These are phyloP conservation scores for Protobothrops mucrosquamatus DNA, from an alignment of 2,113 vertebrate species.

Conservation along the genomic window DNA sequence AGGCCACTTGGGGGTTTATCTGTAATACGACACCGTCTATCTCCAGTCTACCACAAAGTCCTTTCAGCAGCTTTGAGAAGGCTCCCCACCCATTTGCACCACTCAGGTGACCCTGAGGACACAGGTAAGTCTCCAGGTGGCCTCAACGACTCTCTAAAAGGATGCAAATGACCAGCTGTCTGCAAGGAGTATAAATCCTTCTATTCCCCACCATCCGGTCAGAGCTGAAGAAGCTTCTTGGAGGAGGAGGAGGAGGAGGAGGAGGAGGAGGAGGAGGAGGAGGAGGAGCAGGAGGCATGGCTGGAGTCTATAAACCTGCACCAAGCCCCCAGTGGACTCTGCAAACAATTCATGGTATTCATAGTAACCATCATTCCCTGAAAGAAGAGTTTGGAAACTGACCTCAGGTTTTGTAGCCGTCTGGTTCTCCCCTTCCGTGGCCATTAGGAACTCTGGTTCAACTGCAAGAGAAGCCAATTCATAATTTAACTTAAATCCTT, in stretches of 20 bases:
- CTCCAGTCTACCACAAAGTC: too few species aligned
- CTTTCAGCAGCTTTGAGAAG: too few species aligned
- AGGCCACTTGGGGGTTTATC: too few species aligned
- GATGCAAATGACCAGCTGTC: too few species aligned
- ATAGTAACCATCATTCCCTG: neutral
- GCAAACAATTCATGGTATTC: neutral
- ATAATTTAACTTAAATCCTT: neutral
- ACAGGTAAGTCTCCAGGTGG: too few species aligned
- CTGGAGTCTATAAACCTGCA: neutral
- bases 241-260: neutral
- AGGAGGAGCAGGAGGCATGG: neutral
- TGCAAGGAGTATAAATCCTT: too few species aligned
- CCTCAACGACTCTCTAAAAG: too few species aligned
- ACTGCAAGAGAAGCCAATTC: conserved; percentile 21
- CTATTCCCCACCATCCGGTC: too few species aligned
- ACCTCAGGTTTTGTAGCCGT: conserved; percentile 43
- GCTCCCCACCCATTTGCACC: too few species aligned
- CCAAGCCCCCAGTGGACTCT: neutral
- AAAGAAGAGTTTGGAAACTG: conserved; percentile 14
- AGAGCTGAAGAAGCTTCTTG: too few species aligned
- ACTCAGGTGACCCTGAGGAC: too few species aligned
- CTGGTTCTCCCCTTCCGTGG: conserved; percentile 27
- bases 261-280: neutral
- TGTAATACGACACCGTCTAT: too few species aligned
- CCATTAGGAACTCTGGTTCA: conserved; percentile 41